Evolutionary conservation across 2,113 vertebrate genomes (phyloP).

Genomic region (Bubo blakistoni): DNA sequence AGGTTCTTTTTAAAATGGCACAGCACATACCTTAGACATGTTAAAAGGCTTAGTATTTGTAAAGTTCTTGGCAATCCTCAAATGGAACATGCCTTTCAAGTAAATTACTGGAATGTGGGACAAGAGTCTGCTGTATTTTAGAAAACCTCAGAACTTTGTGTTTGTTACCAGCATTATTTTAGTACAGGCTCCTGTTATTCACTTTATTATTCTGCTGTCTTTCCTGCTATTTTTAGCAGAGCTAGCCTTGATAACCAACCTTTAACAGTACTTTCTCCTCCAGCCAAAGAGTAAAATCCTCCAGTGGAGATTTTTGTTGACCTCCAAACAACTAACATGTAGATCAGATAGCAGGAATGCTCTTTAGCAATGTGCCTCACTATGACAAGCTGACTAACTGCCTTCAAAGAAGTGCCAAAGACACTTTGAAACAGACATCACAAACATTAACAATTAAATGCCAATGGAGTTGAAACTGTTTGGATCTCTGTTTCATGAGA

Average conservation of each 20-base stretch:
- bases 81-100: conserved; percentile 51
- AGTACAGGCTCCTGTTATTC: neutral
- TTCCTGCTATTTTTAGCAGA: conserved; percentile 47
- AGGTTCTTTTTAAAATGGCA: conserved; percentile 28
- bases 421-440: neutral
- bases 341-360: conserved; percentile 1
- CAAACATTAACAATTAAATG: conserved; percentile 4
- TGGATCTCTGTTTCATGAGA: neutral
- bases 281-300: conserved; percentile 10
- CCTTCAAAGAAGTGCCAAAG: conserved; percentile 9
- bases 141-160: conserved; percentile 46
- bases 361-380: neutral
- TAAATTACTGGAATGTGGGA: conserved; percentile 54
- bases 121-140: conserved; percentile 40
- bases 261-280: conserved; percentile 16
- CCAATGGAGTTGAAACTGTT: neutral
- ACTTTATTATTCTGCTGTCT: conserved; percentile 25
- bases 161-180: conserved; percentile 35
- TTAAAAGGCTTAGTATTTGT: conserved; percentile 49
- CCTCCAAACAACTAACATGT: neutral
- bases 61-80: conserved; percentile 49
- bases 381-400: neutral
- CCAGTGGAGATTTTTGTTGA: conserved; percentile 15
- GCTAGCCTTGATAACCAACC: neutral
- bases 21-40: conserved; percentile 7